A percentile compares a stretch with the other conserved stretches of the same genome.
phyloP scores from a whole-genome alignment of 1,140 invertebrate genomes.

The Rhysida immarginata region DNA sequence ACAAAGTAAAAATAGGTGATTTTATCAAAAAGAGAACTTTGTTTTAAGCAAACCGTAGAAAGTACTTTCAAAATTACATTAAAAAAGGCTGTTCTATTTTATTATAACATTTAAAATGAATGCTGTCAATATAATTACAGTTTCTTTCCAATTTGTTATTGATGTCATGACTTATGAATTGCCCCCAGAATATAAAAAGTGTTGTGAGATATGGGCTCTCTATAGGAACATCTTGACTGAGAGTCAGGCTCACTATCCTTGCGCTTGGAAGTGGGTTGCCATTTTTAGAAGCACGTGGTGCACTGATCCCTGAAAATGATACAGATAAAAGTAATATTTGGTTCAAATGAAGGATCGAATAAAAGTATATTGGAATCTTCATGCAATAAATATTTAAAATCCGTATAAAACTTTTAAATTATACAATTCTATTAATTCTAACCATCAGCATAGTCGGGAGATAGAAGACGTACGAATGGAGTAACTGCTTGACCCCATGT shows the following conservation, averaged over 20 bases:
- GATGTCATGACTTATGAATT: constrained; percentile 83
- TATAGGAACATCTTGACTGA: neutral
- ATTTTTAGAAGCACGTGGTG: neutral
- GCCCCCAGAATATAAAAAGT: constrained; percentile 26
- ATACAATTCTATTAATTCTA: too few species aligned
- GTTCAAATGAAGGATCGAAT: too few species aligned
- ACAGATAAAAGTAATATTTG: neutral
- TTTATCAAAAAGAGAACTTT: too few species aligned
- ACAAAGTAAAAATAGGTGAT: too few species aligned
- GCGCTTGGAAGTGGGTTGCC: neutral
- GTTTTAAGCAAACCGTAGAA: too few species aligned
- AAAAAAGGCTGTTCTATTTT: too few species aligned
- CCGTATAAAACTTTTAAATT: too few species aligned
- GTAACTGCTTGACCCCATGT: constrained; percentile 19
- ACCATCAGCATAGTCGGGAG: constrained; percentile 34
- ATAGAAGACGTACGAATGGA: constrained; percentile 13
- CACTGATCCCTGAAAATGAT: neutral
- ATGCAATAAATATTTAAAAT: too few species aligned
- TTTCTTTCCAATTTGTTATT: constrained; percentile 56
- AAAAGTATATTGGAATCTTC: too few species aligned
- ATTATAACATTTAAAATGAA: too few species aligned
- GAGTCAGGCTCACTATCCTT: neutral
- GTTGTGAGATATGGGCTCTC: neutral
- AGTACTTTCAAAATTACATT: too few species aligned
- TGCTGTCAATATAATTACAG: too few species aligned